Evolutionary conservation across 2,113 vertebrate genomes (phyloP).

Genomic region (Zosterops pallidus): DNA sequence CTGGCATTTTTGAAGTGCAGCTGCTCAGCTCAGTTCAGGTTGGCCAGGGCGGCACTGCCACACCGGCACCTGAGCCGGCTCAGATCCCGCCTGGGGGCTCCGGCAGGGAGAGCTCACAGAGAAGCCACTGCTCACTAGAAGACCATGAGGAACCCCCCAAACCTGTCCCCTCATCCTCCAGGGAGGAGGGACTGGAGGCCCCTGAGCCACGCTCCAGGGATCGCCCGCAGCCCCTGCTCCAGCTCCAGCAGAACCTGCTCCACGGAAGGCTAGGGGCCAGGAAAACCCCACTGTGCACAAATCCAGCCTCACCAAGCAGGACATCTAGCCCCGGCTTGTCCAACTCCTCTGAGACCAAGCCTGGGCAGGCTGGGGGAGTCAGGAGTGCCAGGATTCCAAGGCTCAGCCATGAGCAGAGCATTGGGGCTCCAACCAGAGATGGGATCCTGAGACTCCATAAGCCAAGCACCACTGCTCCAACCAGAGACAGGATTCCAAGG

Average conservation of each 20-base stretch:
- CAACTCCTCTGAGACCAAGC: not conserved
- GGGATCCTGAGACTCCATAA: not conserved
- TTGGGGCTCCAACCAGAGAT: not conserved
- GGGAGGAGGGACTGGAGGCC: not conserved
- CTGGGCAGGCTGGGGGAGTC: not conserved
- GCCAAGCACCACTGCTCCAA: not conserved
- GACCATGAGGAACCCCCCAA: not conserved
- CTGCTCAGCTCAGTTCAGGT: slow-evolving; percentile 17
- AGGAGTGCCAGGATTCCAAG: not conserved
- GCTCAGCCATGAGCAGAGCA: not conserved
- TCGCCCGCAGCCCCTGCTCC: accelerated
- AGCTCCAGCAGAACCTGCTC: not conserved
- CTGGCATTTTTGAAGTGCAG: slow-evolving; percentile 41
- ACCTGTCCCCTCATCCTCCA: not conserved
- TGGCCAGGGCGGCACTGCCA: not conserved
- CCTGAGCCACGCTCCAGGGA: accelerated
- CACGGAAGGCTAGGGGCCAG: accelerated
- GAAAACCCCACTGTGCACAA: not conserved
- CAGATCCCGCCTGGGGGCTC: not conserved
- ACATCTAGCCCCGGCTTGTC: not conserved
- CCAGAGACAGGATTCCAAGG: not conserved
- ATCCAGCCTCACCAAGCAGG: not conserved
- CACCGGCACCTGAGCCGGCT: slow-evolving; percentile 28
- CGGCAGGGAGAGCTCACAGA: not conserved
- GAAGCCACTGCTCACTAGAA: not conserved